Evolutionary conservation across 2,888 invertebrate genomes (phyloP).

Genomic region (Ceramica pisi): DNA sequence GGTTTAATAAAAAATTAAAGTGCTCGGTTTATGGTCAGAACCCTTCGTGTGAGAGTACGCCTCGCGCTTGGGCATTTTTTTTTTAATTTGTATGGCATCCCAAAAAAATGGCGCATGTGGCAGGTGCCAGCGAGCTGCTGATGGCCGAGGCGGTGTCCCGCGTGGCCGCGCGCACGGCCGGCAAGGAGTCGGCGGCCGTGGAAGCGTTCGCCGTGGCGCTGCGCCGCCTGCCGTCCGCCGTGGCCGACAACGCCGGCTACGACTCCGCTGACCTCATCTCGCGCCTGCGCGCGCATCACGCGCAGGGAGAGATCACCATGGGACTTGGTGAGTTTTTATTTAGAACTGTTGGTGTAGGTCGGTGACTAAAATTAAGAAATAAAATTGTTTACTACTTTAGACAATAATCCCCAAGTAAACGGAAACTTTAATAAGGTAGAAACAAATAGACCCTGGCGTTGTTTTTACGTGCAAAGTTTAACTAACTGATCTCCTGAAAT

Average conservation of each 20-base stretch:
- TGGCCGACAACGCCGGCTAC: constrained; percentile 99
- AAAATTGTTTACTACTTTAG: too few species aligned
- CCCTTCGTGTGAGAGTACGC: too few species aligned
- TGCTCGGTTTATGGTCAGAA: too few species aligned
- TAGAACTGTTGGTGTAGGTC: too few species aligned
- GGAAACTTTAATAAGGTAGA: too few species aligned
- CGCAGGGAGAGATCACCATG: constrained; percentile 93
- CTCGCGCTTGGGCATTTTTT: too few species aligned
- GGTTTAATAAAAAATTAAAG: too few species aligned
- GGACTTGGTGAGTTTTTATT: constrained; percentile 93
- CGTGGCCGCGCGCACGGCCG: constrained; percentile 96
- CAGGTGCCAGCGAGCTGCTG: constrained; percentile 97
- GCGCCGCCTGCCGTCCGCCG: constrained; percentile 97
- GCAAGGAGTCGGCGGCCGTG: constrained; percentile 99
- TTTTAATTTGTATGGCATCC: background rate
- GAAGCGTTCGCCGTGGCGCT: constrained; percentile 98
- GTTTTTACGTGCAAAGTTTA: too few species aligned
- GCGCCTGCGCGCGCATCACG: constrained; percentile 97
- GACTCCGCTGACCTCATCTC: constrained; percentile 98
- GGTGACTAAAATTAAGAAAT: too few species aligned
- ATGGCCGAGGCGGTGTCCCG: constrained; percentile 98
- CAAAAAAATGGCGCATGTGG: background rate
- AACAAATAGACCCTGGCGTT: too few species aligned
- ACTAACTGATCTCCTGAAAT: too few species aligned
- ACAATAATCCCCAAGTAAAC: too few species aligned